phyloP scores from a whole-genome alignment of 2,797 vertebrate species.

The Artibeus jamaicensis region DNA sequence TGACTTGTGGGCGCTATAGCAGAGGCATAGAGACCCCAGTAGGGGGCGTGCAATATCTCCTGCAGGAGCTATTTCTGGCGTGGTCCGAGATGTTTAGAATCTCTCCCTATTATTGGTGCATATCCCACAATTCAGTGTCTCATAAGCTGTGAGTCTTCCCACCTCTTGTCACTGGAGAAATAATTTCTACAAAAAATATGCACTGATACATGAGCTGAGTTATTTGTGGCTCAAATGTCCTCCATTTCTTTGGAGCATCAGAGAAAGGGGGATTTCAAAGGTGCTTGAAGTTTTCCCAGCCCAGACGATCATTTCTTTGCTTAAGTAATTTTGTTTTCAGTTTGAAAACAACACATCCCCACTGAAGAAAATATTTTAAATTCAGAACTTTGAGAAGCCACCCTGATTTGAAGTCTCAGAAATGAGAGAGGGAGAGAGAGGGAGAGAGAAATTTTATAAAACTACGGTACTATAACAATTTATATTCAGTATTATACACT shows the following conservation, averaged over 20 bases:
- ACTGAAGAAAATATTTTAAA: not conserved
- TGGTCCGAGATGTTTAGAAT: conserved; percentile 20
- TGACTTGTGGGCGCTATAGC: not conserved
- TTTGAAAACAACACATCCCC: not conserved
- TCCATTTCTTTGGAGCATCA: not conserved
- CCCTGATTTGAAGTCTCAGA: not conserved
- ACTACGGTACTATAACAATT: not conserved
- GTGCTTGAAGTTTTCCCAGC: not conserved
- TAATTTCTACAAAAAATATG: not conserved
- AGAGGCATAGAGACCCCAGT: not conserved
- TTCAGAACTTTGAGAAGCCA: not conserved
- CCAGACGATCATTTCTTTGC: not conserved
- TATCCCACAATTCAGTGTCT: not conserved
- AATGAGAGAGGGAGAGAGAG: not conserved
- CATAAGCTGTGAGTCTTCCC: conserved; percentile 37
- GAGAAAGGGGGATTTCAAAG: not conserved
- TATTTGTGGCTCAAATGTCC: not conserved
- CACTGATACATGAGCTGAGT: not conserved
- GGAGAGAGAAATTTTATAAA: not conserved
- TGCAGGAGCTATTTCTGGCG: conserved; percentile 41
- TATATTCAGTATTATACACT: not conserved
- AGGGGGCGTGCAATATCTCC: too few relatives aligned
- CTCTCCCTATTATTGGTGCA: not conserved
- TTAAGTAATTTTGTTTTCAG: not conserved
- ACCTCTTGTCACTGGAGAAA: conserved; percentile 28